phyloP scores from a whole-genome alignment of 2,797 vertebrate genomes.

The Salmo trutta region DNA sequence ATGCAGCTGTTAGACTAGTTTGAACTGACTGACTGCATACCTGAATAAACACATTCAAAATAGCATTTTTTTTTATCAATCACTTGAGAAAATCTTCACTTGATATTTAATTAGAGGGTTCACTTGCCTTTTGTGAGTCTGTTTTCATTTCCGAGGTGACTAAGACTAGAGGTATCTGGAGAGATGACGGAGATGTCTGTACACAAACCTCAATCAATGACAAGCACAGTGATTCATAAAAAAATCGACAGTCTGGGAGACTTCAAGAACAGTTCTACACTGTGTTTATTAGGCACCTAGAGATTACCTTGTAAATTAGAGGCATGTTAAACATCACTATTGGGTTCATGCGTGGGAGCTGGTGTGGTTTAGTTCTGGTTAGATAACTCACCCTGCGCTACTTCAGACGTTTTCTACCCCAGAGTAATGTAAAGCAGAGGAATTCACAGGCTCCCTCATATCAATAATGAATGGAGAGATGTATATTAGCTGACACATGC shows the following conservation, averaged over 20 bases:
- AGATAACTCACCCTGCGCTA: background rate
- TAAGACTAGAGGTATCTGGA: background rate
- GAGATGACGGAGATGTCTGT: background rate
- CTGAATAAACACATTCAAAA: too few species aligned
- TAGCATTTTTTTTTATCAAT: background rate
- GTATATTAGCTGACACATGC: conserved; percentile 68
- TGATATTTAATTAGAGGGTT: background rate
- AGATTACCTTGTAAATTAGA: background rate
- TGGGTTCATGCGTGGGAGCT: background rate
- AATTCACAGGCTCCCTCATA: conserved; percentile 70
- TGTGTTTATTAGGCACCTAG: background rate
- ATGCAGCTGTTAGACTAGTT: background rate
- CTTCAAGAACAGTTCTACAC: background rate
- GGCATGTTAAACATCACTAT: background rate
- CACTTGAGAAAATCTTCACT: background rate
- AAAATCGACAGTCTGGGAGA: background rate
- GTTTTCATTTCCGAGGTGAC: background rate
- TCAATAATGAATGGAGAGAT: conserved; percentile 83
- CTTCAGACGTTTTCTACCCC: conserved; percentile 53
- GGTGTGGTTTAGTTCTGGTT: background rate
- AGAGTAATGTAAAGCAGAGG: conserved; percentile 71
- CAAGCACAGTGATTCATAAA: conserved; percentile 3
- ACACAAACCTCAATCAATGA: conserved; percentile 3
- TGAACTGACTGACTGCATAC: background rate
- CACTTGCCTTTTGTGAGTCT: background rate